Conservation (phyloP, 2,113 vertebrate species). For the Mohoua ochrocephala region DNA sequence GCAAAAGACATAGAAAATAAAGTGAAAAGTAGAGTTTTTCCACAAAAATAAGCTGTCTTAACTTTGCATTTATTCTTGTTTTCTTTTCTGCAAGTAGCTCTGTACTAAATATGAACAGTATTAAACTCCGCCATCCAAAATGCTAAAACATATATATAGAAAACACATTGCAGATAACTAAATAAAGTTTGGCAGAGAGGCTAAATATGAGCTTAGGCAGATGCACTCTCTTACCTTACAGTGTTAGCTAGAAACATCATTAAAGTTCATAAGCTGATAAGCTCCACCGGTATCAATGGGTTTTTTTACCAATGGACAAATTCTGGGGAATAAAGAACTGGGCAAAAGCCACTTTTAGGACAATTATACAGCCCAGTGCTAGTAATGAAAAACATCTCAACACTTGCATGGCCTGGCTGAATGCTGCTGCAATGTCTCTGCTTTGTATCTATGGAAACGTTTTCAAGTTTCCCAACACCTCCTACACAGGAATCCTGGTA, state of each 20-base stretch:
- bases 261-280: neutral
- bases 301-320: neutral
- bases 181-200: neutral
- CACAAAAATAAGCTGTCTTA: neutral
- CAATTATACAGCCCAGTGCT: neutral
- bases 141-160: neutral
- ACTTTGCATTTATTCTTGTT: neutral
- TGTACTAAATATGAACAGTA: neutral
- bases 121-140: neutral
- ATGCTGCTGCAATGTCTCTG: neutral
- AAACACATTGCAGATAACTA: neutral
- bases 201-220: neutral
- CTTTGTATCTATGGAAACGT: neutral
- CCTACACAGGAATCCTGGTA: neutral
- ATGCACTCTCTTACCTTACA: neutral
- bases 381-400: neutral
- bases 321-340: neutral
- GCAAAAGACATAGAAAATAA: neutral
- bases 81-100: neutral
- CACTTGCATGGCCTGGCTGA: neutral
- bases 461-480: neutral
- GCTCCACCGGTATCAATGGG: neutral
- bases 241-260: neutral
- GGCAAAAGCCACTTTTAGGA: neutral
- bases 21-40: neutral